phyloP scores from a whole-genome alignment of 2,113 vertebrate genomes.

The Amphiprion ocellaris region DNA sequence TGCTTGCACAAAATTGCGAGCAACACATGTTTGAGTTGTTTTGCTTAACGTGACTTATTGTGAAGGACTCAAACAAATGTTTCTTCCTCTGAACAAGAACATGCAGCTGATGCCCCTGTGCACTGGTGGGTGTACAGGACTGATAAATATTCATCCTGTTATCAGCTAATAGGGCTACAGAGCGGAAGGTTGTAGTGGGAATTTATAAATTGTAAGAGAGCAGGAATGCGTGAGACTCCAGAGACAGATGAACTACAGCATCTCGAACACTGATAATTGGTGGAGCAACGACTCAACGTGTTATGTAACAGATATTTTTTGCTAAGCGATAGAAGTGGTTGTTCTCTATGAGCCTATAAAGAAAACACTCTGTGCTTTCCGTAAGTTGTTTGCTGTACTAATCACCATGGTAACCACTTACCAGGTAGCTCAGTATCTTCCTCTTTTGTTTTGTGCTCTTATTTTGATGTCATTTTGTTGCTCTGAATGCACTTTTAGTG shows the following conservation, averaged over 20 bases:
- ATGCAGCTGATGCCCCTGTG: constrained; percentile 10
- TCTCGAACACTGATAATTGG: constrained; percentile 25
- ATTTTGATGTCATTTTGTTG: constrained; percentile 29
- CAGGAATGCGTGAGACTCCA: constrained; percentile 29
- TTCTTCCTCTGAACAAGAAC: background rate
- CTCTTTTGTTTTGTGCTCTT: constrained; percentile 3
- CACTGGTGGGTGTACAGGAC: background rate
- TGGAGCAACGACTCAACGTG: constrained; percentile 5
- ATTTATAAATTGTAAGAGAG: constrained; percentile 28
- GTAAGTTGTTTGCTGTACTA: constrained; percentile 18
- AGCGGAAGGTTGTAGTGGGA: constrained; percentile 28
- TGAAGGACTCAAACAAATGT: constrained; percentile 12
- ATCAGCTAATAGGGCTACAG: constrained; percentile 36
- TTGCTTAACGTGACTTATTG: background rate
- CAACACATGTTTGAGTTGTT: constrained; percentile 9
- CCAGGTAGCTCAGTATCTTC: background rate
- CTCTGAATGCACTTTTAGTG: constrained; percentile 38
- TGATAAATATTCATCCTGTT: constrained; percentile 42
- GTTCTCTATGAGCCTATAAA: background rate
- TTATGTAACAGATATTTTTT: constrained; percentile 43
- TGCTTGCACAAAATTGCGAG: constrained; percentile 14
- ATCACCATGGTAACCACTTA: constrained; percentile 45
- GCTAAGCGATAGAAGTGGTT: constrained; percentile 4
- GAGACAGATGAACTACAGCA: constrained; percentile 32
- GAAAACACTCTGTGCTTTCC: background rate